Evolutionary conservation across 2,113 vertebrate species (phyloP).

Genomic region (Tor tambroides): DNA sequence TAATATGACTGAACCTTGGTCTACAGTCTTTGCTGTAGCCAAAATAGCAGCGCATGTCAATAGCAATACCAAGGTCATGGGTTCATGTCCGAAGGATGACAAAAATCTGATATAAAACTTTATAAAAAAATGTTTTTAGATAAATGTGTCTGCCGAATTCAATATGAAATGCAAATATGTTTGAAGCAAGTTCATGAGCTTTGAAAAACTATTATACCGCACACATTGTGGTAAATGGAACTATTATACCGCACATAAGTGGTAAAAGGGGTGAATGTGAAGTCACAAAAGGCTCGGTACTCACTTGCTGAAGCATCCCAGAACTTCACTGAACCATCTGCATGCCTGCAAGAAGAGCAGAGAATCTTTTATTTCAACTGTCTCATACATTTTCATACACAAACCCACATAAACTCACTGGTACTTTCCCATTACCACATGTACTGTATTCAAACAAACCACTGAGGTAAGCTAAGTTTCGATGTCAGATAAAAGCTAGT

Average conservation of each 20-base stretch:
- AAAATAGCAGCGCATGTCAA: background rate
- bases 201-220: background rate
- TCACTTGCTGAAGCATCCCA: conserved; percentile 99
- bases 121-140: background rate
- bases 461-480: background rate
- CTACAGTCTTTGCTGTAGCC: background rate
- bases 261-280: background rate
- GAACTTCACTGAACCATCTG: conserved; percentile 98
- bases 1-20: background rate
- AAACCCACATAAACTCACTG: conserved; percentile 6
- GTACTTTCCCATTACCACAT: background rate
- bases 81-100: background rate
- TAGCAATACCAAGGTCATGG: background rate
- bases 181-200: background rate
- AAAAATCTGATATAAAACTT: background rate
- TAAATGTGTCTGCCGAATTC: background rate
- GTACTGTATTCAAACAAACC: conserved; percentile 6
- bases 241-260: background rate
- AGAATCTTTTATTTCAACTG: background rate
- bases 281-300: conserved; percentile 60
- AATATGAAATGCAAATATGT: background rate
- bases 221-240: conserved; percentile 9
- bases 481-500: conserved; percentile 35
- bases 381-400: background rate
- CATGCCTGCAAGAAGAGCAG: conserved; percentile 80